These are phyloP conservation scores for Stenichneumon culpator DNA, from an alignment of 2,888 invertebrate genomes.

Conservation along the genomic window DNA sequence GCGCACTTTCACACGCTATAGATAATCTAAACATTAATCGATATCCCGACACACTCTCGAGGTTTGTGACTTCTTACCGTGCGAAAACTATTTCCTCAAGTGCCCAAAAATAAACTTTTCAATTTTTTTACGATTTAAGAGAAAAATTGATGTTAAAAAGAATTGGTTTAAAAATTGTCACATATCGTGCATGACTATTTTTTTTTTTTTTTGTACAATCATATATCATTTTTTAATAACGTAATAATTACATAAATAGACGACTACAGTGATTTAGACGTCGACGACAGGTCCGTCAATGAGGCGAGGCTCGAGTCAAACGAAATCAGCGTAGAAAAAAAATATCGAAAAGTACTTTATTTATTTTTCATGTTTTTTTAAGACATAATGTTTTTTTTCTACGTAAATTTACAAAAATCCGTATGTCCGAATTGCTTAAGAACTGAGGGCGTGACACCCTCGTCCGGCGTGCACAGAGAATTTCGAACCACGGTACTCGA, in stretches of 20 bases:
- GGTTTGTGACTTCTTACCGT: not conserved
- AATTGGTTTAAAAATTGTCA: not conserved
- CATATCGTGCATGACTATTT: too few species aligned
- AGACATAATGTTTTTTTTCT: not conserved
- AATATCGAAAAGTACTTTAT: too few species aligned
- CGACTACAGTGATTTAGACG: too few species aligned
- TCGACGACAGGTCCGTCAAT: too few species aligned
- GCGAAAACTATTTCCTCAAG: not conserved
- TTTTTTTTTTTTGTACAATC: not conserved
- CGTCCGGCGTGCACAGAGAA: not conserved
- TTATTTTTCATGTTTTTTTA: too few species aligned
- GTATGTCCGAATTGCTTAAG: not conserved
- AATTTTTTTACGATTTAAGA: not conserved
- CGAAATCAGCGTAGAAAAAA: too few species aligned
- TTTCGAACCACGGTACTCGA: constrained; percentile 3
- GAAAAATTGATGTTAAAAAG: not conserved
- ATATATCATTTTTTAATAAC: not conserved
- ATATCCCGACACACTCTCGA: not conserved
- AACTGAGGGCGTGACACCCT: not conserved
- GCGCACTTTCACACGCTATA: not conserved
- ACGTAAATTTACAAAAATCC: not conserved
- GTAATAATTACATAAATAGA: not conserved
- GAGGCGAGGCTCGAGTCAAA: too few species aligned
- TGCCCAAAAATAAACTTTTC: not conserved
- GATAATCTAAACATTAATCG: not conserved